These are phyloP conservation scores for Sebastes itinus DNA, from an alignment of 2,797 vertebrate species.

Conservation along the genomic window DNA sequence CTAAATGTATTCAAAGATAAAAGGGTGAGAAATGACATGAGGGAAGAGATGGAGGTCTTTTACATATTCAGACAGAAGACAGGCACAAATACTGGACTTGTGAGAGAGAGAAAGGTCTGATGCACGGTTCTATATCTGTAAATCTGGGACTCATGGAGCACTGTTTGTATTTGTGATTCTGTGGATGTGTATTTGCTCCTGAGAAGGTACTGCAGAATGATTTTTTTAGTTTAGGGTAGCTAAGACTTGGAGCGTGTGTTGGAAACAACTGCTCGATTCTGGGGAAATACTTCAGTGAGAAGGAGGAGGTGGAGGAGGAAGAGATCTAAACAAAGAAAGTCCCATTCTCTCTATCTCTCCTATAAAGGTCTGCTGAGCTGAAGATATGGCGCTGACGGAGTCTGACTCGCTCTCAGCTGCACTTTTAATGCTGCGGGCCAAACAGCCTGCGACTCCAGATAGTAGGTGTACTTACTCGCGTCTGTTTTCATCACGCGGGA, in stretches of 20 bases:
- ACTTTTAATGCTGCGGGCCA: constrained; percentile 67
- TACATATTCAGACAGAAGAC: constrained; percentile 27
- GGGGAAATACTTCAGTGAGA: constrained; percentile 38
- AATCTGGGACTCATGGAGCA: constrained; percentile 28
- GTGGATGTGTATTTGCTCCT: constrained; percentile 11
- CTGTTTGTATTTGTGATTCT: constrained; percentile 33
- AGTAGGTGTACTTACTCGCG: constrained; percentile 56
- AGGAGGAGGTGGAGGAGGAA: constrained; percentile 31
- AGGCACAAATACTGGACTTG: constrained; percentile 6
- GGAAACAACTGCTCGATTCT: constrained; percentile 56
- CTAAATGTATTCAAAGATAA: constrained; percentile 34
- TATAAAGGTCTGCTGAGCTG: constrained; percentile 55
- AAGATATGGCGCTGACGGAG: constrained; percentile 66
- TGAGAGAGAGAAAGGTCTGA: constrained; percentile 37
- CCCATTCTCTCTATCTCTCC: constrained; percentile 59
- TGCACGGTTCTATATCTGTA: not conserved
- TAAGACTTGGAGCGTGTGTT: constrained; percentile 15
- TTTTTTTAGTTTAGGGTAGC: constrained; percentile 16
- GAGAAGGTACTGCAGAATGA: constrained; percentile 25
- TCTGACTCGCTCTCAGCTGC: constrained; percentile 55
- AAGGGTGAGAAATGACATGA: constrained; percentile 27
- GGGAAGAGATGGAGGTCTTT: not conserved
- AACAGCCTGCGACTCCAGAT: constrained; percentile 64
- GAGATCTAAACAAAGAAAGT: constrained; percentile 60
- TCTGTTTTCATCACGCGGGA: constrained; percentile 51